phyloP scores from a whole-genome alignment of 2,113 vertebrate species.

The Pseudopodoces humilis region DNA sequence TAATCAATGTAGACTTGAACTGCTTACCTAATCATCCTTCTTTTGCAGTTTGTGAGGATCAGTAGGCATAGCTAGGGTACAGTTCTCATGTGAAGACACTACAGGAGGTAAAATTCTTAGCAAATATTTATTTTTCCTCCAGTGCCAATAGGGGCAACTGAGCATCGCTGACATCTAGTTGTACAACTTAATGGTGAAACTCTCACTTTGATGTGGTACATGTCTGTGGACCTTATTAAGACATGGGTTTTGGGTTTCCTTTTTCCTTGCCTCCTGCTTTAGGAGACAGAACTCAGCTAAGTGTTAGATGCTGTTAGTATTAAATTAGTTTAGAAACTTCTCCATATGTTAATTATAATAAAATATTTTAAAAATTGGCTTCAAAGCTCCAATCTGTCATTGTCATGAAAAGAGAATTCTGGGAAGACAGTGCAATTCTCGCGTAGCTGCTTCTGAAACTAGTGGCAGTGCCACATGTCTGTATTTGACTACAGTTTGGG shows the following conservation, averaged over 20 bases:
- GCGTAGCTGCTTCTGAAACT: background rate
- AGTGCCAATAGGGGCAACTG: background rate
- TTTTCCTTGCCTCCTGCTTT: background rate
- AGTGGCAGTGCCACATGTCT: background rate
- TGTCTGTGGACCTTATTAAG: background rate
- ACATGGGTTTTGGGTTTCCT: background rate
- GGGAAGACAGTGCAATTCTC: background rate
- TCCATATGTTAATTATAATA: background rate
- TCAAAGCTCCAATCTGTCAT: background rate
- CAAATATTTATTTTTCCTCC: background rate
- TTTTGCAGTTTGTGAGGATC: background rate
- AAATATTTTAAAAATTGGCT: background rate
- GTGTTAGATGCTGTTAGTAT: background rate
- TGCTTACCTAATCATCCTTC: background rate
- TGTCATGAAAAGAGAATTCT: background rate
- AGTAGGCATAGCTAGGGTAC: background rate
- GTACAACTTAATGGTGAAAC: background rate
- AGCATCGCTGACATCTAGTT: accelerated
- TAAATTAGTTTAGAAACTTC: background rate
- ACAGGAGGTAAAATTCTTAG: background rate
- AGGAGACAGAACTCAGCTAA: background rate
- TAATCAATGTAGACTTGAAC: background rate
- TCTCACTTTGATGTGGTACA: background rate
- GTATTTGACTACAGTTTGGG: background rate
- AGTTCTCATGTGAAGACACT: background rate